A percentile compares a stretch with the other conserved stretches of the same genome.
These are phyloP conservation scores for Brachylomia viminalis DNA, from an alignment of 2,888 invertebrate species.

Conservation along the genomic window DNA sequence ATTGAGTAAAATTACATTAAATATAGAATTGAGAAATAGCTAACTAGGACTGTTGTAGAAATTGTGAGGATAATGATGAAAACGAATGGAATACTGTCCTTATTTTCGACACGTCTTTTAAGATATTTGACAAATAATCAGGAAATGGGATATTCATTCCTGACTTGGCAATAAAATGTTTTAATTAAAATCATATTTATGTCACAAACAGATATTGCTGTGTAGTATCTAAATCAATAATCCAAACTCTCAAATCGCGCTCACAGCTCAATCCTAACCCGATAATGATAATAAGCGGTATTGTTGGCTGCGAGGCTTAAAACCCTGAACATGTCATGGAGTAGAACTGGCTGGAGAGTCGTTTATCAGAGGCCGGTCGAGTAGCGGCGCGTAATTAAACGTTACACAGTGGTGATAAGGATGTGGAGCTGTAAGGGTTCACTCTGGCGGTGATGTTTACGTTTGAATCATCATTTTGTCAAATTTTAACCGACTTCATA, in stretches of 20 bases:
- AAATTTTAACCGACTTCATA: background rate
- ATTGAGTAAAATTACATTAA: background rate
- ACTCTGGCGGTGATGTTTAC: too few relatives aligned
- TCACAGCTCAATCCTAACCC: slow-evolving; percentile 54
- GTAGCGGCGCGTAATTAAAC: slow-evolving; percentile 87
- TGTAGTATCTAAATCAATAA: slow-evolving; percentile 12
- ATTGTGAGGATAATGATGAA: background rate
- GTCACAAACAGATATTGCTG: background rate
- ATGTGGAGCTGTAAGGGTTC: background rate
- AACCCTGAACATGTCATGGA: slow-evolving; percentile 85
- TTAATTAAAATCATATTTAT: background rate
- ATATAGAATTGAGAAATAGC: too few relatives aligned
- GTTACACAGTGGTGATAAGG: slow-evolving; percentile 68
- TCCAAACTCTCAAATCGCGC: slow-evolving; percentile 26
- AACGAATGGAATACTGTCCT: too few relatives aligned
- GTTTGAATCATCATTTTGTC: background rate
- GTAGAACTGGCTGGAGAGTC: slow-evolving; percentile 81
- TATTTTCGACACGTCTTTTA: background rate
- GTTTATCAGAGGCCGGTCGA: slow-evolving; percentile 86
- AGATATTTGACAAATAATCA: too few relatives aligned
- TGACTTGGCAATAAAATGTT: background rate
- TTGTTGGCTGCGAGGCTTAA: slow-evolving; percentile 78
- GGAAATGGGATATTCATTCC: background rate
- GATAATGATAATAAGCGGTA: slow-evolving; percentile 77
- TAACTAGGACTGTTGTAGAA: too few relatives aligned